phyloP scores from a whole-genome alignment of 2,888 invertebrate species.

The Smittia aterrima region DNA sequence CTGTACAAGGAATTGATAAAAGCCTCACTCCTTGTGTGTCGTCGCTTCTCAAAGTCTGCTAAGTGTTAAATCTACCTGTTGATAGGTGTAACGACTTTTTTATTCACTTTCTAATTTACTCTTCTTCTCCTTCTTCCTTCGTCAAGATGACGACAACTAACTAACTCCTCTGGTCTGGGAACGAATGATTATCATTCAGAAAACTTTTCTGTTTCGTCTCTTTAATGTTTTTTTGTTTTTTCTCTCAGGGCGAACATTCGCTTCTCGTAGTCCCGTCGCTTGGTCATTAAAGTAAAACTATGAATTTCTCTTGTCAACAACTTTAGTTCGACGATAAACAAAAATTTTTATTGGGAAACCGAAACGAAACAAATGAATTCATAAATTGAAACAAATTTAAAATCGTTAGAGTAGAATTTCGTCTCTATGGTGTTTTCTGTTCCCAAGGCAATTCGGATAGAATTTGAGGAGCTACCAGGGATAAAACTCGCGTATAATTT shows the following conservation, averaged over 20 bases:
- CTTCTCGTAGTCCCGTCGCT: too few relatives aligned
- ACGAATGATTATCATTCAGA: not conserved
- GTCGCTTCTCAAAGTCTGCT: not conserved
- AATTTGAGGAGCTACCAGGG: constrained; percentile 7
- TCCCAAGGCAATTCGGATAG: not conserved
- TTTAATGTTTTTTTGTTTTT: too few relatives aligned
- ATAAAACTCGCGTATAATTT: not conserved
- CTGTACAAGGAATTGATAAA: constrained; percentile 14
- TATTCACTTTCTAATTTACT: constrained; percentile 40
- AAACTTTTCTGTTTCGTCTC: not conserved
- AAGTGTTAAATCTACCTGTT: constrained; percentile 41
- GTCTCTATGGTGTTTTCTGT: not conserved
- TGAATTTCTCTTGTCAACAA: too few relatives aligned
- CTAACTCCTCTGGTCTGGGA: not conserved
- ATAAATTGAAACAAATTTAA: not conserved
- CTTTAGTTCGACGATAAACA: not conserved
- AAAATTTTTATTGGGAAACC: not conserved
- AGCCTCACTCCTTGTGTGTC: not conserved
- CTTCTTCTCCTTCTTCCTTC: constrained; percentile 11
- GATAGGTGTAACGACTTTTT: constrained; percentile 37
- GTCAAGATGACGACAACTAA: constrained; percentile 13
- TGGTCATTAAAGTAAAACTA: too few relatives aligned
- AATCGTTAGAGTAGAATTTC: not conserved
- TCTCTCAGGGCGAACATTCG: too few relatives aligned
- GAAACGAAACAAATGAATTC: not conserved